Base-by-base conservation (phyloP, 1,140 invertebrate genomes). In the Proales similis region DNA sequence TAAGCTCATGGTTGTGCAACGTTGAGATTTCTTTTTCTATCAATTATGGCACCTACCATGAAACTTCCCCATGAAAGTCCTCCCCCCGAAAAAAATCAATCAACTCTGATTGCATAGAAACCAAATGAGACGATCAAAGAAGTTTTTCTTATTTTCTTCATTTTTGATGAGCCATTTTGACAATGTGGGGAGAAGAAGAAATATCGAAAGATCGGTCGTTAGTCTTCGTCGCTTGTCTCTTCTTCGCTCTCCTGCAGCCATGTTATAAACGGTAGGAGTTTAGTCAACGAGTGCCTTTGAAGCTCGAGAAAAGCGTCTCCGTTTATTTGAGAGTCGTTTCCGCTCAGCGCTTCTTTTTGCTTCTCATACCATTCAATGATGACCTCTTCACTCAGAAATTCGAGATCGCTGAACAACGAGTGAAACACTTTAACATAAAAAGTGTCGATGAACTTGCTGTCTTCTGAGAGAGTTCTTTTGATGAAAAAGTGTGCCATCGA, bases 311-410 rank as follows among this genome's bases (percentile, higher is more conserved):
- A 9, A 9, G 33, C 33, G 9, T 9, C 26, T 57, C 51, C 11
- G 0, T 22, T 5, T 26, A 29, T 57, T 57, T 39, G 22, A n/a
- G n/a, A n/a, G n/a, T n/a, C n/a, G n/a, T 14, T 57, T 24, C 14
- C 22, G 2, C 32, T 27, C n/a, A 57, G 29, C 14, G 32, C 17
- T 11, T 2, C 33, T 4, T 19, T 19, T 36, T 57, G 51, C n/a
- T 57, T 38, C 2, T 57, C 12, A 26, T 57, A 38, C 51, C 51
- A 57, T 19, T 57, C 51, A n/a, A 42, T 57, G 12, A 57, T 30
- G 17, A 57, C 30, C 11, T 27, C 22, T 29, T 57, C 51, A 19
- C 45, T 29, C 32, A 57, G 45, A 11, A 57, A 42, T n/a, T 42
- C 51, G 14, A 22, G 45, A 2, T 57, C 51, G 22, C 45, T 42